Evolutionary conservation across 1,140 invertebrate genomes (phyloP).

Genomic region (Cylas formicarius): DNA sequence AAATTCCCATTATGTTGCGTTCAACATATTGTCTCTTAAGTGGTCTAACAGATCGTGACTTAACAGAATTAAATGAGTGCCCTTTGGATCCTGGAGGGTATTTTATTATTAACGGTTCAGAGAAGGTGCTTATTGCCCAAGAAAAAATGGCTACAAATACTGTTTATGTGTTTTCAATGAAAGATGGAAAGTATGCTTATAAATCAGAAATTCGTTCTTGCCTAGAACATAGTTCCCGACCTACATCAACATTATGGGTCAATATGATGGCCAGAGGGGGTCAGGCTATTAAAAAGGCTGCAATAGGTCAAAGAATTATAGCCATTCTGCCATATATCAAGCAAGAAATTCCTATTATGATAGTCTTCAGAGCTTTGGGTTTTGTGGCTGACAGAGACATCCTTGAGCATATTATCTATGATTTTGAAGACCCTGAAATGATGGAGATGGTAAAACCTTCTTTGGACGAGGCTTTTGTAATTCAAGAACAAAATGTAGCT

Average conservation of each 20-base stretch:
- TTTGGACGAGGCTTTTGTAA: constrained; percentile 97
- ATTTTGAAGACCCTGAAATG: constrained; percentile 99
- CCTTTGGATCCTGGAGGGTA: constrained; percentile 97
- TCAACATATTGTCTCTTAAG: constrained; percentile 94
- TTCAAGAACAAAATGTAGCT: constrained; percentile 98
- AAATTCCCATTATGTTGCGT: constrained; percentile 98
- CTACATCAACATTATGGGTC: constrained; percentile 96
- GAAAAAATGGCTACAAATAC: constrained; percentile 99
- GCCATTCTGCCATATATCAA: constrained; percentile 97
- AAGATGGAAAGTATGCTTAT: constrained; percentile 95
- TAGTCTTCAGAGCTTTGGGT: constrained; percentile 93
- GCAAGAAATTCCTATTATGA: constrained; percentile 99
- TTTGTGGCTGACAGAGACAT: constrained; percentile 99
- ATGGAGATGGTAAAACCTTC: constrained; percentile 99
- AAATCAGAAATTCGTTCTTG: constrained; percentile 96
- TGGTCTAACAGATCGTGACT: constrained; percentile 92
- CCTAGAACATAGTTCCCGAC: constrained; percentile 86
- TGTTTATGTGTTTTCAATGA: constrained; percentile 99
- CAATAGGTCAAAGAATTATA: constrained; percentile 96
- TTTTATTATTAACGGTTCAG: constrained; percentile 93
- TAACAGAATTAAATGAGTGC: constrained; percentile 98
- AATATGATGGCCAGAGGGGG: constrained; percentile 99
- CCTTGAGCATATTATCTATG: constrained; percentile 97
- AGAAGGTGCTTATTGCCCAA: constrained; percentile 96
- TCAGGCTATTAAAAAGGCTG: constrained; percentile 90